phyloP scores from a whole-genome alignment of 2,113 vertebrate genomes.

The Pantherophis guttatus region DNA sequence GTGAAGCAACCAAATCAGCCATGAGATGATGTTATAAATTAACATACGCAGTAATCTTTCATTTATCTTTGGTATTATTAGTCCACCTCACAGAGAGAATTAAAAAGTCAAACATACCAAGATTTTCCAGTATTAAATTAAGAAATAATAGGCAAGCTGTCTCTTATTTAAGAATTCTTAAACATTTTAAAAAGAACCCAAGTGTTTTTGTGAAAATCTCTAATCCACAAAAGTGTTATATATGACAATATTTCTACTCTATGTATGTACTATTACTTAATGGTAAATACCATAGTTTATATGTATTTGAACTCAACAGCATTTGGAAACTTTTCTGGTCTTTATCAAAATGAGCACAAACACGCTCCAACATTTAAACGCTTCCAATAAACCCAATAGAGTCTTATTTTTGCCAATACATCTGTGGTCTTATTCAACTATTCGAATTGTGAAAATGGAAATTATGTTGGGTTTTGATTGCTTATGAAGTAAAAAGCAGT shows the following conservation, averaged over 20 bases:
- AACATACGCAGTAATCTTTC: not conserved
- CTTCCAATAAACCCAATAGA: not conserved
- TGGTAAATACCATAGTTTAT: not conserved
- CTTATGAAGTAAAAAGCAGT: not conserved
- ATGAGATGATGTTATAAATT: constrained; percentile 7
- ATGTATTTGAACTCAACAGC: not conserved
- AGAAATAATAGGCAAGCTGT: not conserved
- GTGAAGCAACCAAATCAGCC: constrained; percentile 6
- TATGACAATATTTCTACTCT: not conserved
- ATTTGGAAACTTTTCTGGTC: not conserved
- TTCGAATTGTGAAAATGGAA: not conserved
- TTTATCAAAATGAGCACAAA: not conserved
- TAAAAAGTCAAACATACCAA: not conserved
- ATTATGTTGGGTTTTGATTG: not conserved
- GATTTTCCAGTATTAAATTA: not conserved
- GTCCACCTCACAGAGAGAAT: not conserved
- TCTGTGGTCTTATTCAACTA: not conserved
- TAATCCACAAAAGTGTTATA: not conserved
- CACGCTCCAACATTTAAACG: not conserved
- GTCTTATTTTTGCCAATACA: not conserved
- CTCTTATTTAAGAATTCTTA: not conserved
- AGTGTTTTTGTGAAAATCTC: not conserved
- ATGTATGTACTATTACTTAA: not conserved
- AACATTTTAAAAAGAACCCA: not conserved
- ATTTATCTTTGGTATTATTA: not conserved